Evolutionary conservation across 1,140 invertebrate genomes (phyloP), one percentile per base, ranked within the genome.

Genomic region (Vanessa tameamea): DNA sequence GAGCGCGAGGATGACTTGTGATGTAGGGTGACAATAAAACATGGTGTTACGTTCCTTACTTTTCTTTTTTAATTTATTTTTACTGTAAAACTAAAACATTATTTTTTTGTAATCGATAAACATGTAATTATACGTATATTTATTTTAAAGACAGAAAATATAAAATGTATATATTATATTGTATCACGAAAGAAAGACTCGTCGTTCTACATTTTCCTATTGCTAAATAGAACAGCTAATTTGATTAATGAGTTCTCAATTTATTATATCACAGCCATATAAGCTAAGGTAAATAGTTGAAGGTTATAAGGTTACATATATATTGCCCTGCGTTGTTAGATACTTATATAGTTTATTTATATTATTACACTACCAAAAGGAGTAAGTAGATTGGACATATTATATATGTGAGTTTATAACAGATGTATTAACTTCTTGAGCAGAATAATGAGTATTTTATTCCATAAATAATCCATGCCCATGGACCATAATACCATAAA

Each of bases 1-100:
- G 31, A 69, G 9, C 53, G 43, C 3, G 67, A 69, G 13, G 67
- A 69, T n/a, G 55, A 47, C n/a, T 23, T 55, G 67, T 59, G 16
- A 47, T 61, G 67, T 69, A 69, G 67, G 66, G 67, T 59, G 67
- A 48, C 67, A 69, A 69, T 69, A 69, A 69, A 69, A 69, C 53
- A 47, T 23, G n/a, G 31, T 69, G n/a, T n/a, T 37, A 43, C 12
- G 47, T 26, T 20, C 13, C 51, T 13, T 12, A 16, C 48, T 59
- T 11, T 68, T 6, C 16, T 47, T 69, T 43, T 69, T 69, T 20
- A 26, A 59, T 69, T 69, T 55, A 43, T 68, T 57, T 23, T 13
- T 1, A 57, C 12, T 50, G 12, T 23, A 57, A 57, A 57, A 26
- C 16, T 23, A 57, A 57, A 55, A 31, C 43, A 43, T 47, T 48